A percentile compares a stretch with the other conserved stretches of the same genome.
Conservation (phyloP, 2,888 invertebrate species). For the Erebia ligea region DNA sequence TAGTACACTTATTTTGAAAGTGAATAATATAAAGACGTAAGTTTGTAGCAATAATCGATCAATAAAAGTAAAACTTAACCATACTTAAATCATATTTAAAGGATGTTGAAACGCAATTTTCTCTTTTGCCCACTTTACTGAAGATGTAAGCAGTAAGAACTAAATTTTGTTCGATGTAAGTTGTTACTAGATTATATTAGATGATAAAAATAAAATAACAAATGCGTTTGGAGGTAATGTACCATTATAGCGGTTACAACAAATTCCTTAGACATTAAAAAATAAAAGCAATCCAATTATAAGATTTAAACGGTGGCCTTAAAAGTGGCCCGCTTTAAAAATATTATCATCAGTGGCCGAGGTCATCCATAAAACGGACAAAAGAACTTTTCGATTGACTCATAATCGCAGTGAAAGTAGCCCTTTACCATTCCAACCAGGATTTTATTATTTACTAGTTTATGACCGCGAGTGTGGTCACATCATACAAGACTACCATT, state of each 20-base stretch:
- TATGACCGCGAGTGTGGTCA: not conserved
- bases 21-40: no score
- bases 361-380: conserved; percentile 30
- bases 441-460: conserved; percentile 20
- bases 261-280: not conserved
- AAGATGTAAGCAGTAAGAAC: no score
- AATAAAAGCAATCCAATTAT: conserved; percentile 12
- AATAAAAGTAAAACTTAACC: no score
- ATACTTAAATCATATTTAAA: no score
- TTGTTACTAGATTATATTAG: no score
- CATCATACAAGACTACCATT: not conserved
- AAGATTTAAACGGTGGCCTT: conserved; percentile 15
- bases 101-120: no score
- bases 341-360: conserved; percentile 25
- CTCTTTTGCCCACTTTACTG: no score
- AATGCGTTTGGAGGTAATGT: no score
- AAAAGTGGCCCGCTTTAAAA: not conserved
- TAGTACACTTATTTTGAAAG: no score
- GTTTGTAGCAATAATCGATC: no score
- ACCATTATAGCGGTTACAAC: not conserved
- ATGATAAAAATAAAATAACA: no score
- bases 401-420: conserved; percentile 32
- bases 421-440: conserved; percentile 20
- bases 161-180: no score
- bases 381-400: conserved; percentile 36